These are phyloP conservation scores for Diarsia brunnea DNA, from an alignment of 2,888 invertebrate species.

Conservation along the genomic window DNA sequence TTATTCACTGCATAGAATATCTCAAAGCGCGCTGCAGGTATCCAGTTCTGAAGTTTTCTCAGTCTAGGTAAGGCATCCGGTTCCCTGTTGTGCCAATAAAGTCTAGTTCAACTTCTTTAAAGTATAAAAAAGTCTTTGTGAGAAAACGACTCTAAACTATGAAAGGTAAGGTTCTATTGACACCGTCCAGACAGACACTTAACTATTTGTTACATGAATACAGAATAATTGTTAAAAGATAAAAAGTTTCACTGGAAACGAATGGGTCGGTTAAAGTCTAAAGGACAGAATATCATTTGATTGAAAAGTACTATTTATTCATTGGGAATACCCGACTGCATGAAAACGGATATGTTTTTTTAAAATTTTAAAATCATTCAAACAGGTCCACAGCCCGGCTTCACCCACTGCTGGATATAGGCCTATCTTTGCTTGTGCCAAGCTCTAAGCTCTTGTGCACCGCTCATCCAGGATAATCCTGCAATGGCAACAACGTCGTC, in stretches of 20 bases:
- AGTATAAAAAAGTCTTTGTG: neutral
- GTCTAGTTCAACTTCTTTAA: conserved; percentile 4
- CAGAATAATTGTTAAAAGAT: neutral
- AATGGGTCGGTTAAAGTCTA: no score
- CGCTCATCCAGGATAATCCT: no score
- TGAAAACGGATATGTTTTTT: no score
- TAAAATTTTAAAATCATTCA: no score
- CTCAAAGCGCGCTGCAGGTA: no score
- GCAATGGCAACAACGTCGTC: no score
- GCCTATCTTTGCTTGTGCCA: no score
- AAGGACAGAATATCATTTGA: neutral
- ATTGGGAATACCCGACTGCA: neutral
- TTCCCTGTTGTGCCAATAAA: conserved; percentile 4
- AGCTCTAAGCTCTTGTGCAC: no score
- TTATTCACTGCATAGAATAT: conserved; percentile 6
- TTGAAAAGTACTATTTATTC: neutral
- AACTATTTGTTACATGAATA: neutral
- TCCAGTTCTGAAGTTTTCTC: neutral
- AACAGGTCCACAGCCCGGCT: no score
- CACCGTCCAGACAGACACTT: neutral
- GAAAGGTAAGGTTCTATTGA: neutral
- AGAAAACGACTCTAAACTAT: neutral
- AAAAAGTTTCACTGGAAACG: neutral
- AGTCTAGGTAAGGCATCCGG: conserved; percentile 5
- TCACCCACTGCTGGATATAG: no score